These are phyloP conservation scores for Tetragnatha montana DNA, from an alignment of 2,888 invertebrate genomes.

Conservation along the genomic window DNA sequence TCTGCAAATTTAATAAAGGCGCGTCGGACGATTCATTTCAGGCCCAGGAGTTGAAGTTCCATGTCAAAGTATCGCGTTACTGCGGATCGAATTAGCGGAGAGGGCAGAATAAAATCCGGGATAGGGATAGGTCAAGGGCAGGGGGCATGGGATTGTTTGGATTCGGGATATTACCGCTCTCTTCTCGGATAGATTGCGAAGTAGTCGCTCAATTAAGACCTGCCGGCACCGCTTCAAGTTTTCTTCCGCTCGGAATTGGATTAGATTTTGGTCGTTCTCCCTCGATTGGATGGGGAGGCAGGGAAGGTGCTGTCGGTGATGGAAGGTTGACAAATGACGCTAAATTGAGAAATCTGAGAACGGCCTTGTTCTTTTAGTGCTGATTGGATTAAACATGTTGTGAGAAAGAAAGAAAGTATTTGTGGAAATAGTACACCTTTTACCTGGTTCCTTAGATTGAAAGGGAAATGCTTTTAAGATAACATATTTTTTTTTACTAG, in stretches of 20 bases:
- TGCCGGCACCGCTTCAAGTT: neutral
- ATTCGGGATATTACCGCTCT: conserved; percentile 4
- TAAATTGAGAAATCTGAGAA: too few relatives aligned
- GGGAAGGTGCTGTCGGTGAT: too few relatives aligned
- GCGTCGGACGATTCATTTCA: conserved; percentile 25
- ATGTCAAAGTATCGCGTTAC: conserved; percentile 32
- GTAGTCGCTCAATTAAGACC: neutral
- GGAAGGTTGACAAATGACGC: too few relatives aligned
- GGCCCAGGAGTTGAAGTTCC: neutral
- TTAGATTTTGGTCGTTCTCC: neutral
- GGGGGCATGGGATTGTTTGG: conserved; percentile 2
- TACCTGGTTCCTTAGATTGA: too few relatives aligned
- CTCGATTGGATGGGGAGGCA: neutral
- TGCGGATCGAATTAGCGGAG: conserved; percentile 49
- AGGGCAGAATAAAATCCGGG: conserved; percentile 22
- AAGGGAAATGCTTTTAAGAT: too few relatives aligned
- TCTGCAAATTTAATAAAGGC: conserved; percentile 62
- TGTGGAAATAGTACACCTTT: too few relatives aligned
- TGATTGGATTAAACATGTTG: too few relatives aligned
- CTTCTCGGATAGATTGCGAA: conserved; percentile 22
- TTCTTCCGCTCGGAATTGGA: neutral
- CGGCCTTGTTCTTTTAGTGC: too few relatives aligned
- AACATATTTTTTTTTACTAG: too few relatives aligned
- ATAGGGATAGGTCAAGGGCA: conserved; percentile 25
- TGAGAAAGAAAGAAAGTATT: too few relatives aligned